These are phyloP conservation scores for Platycnemis pennipes DNA, from an alignment of 2,888 invertebrate genomes.

Conservation along the genomic window DNA sequence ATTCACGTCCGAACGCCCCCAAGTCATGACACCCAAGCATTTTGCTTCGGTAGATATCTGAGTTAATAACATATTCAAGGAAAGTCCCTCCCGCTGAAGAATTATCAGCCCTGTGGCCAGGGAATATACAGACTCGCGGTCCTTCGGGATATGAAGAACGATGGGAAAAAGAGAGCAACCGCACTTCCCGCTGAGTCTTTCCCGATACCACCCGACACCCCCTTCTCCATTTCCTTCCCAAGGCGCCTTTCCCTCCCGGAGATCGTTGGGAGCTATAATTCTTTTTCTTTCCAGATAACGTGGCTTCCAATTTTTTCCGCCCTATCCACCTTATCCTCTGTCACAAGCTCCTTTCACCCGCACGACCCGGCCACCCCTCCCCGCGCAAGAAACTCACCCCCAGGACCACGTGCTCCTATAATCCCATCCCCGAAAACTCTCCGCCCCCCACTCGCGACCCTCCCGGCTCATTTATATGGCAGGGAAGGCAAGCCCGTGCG, in stretches of 20 bases:
- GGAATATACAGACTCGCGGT: neutral
- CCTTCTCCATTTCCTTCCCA: neutral
- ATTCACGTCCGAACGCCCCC: no score
- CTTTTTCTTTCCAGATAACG: constrained; percentile 50
- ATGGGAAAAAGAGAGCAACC: neutral
- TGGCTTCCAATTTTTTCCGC: constrained; percentile 52
- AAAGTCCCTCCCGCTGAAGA: neutral
- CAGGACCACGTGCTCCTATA: neutral
- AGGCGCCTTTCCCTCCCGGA: neutral
- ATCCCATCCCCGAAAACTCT: neutral
- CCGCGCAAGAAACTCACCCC: neutral
- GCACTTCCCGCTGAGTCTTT: neutral
- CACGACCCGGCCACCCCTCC: neutral
- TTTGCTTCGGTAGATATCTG: no score
- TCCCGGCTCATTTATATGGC: constrained; percentile 55
- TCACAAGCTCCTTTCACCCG: constrained; percentile 44
- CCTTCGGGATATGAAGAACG: neutral
- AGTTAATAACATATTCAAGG: neutral
- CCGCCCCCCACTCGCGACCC: neutral
- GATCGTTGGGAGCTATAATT: constrained; percentile 12
- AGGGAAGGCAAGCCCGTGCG: constrained; percentile 43
- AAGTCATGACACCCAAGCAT: no score
- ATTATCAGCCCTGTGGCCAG: neutral
- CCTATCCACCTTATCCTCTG: constrained; percentile 62
- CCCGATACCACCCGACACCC: neutral